Conservation (phyloP, 2,888 invertebrate species). For the Agriopis aurantiaria region DNA sequence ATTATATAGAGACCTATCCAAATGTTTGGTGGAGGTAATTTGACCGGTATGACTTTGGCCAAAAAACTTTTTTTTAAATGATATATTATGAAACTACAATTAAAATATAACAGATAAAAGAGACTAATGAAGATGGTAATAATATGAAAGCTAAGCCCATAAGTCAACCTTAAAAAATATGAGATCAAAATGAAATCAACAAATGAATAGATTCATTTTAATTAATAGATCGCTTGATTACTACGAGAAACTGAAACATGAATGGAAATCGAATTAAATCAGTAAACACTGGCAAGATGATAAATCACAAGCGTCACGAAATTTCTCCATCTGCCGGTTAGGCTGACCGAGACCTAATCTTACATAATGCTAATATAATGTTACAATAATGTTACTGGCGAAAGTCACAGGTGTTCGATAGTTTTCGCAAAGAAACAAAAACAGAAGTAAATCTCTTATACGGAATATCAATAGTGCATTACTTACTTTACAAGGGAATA, state of each 20-base stretch:
- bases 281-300: slow-evolving; percentile 23
- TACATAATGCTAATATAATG: slow-evolving; percentile 70
- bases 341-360: slow-evolving; percentile 76
- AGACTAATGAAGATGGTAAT: not conserved
- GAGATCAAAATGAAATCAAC: slow-evolving; percentile 2
- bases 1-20: no score
- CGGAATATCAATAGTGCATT: not conserved
- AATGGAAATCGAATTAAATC: slow-evolving; percentile 38
- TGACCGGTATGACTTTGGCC: no score
- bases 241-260: slow-evolving; percentile 28
- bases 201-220: slow-evolving; percentile 4
- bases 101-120: not conserved
- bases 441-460: slow-evolving; percentile 9
- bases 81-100: no score
- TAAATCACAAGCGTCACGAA: slow-evolving; percentile 52
- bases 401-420: slow-evolving; percentile 69
- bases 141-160: not conserved
- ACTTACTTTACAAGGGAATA: not conserved
- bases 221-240: slow-evolving; percentile 12
- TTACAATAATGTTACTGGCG: slow-evolving; percentile 63
- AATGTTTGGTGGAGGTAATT: no score
- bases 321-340: slow-evolving; percentile 62
- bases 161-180: not conserved
- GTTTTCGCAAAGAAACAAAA: slow-evolving; percentile 1
- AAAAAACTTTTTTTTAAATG: no score